Percentiles rank a stretch among this genome's conserved stretches.
Conservation (phyloP, 2,797 vertebrate genomes). For the Hirundo rustica region DNA sequence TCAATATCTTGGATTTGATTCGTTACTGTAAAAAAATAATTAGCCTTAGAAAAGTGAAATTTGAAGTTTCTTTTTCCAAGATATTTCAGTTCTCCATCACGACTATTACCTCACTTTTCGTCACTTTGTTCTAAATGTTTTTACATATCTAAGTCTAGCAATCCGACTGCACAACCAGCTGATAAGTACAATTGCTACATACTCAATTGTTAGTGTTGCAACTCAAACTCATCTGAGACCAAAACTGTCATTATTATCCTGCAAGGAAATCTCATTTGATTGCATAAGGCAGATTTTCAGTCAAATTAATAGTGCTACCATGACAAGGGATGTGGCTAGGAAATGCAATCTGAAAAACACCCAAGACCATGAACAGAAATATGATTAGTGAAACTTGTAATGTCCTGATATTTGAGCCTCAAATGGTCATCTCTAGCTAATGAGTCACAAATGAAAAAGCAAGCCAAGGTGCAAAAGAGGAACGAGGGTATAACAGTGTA, state of each 20-base stretch:
- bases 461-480: neutral
- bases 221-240: neutral
- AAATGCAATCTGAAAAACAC: neutral
- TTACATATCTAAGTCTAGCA: neutral
- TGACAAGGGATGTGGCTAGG: neutral
- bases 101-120: neutral
- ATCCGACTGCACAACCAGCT: neutral
- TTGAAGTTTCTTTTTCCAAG: neutral
- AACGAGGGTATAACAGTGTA: fast-evolving
- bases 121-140: neutral
- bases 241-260: neutral
- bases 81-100: neutral
- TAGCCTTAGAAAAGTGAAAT: neutral
- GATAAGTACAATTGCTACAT: neutral
- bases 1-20: neutral
- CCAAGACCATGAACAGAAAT: neutral
- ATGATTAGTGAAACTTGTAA: neutral
- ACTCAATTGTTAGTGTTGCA: neutral
- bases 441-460: neutral
- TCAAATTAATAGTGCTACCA: neutral
- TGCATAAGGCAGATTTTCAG: neutral
- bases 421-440: neutral
- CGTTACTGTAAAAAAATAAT: neutral
- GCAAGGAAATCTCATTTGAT: neutral
- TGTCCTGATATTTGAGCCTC: neutral